Conservation (phyloP, 1,140 invertebrate species). For the Mya arenaria region DNA sequence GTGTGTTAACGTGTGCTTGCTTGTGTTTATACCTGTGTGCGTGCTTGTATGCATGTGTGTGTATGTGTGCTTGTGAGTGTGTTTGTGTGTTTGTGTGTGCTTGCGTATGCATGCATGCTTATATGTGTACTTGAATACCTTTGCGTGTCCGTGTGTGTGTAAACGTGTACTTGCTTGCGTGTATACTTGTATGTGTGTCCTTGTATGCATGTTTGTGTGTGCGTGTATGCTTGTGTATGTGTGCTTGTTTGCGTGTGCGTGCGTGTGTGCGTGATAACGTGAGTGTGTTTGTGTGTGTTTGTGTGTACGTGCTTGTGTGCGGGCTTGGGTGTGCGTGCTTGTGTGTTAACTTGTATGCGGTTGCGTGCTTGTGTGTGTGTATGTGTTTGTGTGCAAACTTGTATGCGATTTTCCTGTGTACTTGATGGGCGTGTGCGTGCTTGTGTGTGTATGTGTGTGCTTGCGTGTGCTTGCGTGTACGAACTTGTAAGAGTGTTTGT, state of each 20-base stretch:
- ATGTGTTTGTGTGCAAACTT: not conserved
- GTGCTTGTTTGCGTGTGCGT: constrained; percentile 44
- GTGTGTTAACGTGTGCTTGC: too few species aligned
- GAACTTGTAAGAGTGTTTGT: not conserved
- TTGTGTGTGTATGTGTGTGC: not conserved
- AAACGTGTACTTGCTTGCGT: not conserved
- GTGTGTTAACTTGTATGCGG: not conserved
- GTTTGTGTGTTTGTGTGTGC: constrained; percentile 50
- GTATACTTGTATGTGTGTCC: constrained; percentile 14
- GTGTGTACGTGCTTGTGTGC: constrained; percentile 19
- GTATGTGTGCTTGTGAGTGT: constrained; percentile 28
- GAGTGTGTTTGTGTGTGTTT: constrained; percentile 24
- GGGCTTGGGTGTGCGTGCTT: constrained; percentile 21
- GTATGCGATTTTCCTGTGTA: constrained; percentile 24
- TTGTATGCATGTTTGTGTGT: constrained; percentile 32
- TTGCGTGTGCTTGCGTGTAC: not conserved
- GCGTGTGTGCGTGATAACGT: not conserved
- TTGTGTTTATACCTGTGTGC: not conserved
- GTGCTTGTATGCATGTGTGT: not conserved
- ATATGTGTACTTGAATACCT: constrained; percentile 44
- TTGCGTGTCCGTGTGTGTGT: constrained; percentile 34
- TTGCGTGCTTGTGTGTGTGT: not conserved
- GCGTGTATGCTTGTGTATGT: constrained; percentile 32
- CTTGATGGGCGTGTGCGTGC: constrained; percentile 25
- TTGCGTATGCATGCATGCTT: constrained; percentile 54